Base-by-base conservation (phyloP, 1,140 invertebrate species). In the Solenopsis fugax region DNA sequence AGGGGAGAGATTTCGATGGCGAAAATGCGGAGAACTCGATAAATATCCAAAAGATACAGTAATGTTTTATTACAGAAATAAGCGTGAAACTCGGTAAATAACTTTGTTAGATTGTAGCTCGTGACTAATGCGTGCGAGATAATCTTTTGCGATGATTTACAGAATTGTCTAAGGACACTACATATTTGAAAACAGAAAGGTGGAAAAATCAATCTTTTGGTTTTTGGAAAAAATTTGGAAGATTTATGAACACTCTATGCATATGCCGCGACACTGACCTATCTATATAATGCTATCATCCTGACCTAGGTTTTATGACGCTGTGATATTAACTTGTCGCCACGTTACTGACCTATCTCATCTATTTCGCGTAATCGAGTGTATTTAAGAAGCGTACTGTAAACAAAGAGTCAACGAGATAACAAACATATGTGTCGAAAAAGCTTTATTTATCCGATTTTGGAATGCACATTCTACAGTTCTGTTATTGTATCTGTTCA, bases 371-470 rank as follows among this genome's bases (percentile, higher is more conserved):
- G n/a, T 50, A n/a, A 58, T 41, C 52, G 52, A 21, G 4, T 52
- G 34, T n/a, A 72, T 52, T 72, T 34, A 72, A 52, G 0, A 4
- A 24, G 4, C 58, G 12, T 29, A 29, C 37, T 41, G 9, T 29
- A 29, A 37, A 41, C n/a, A 24, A 18, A 13, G 7, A 13, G n/a
- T 16, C 18, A 16, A 69, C 34, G 16, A 45, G n/a, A 34, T 45
- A 45, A 48, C 18, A 18, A 24, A 54, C n/a, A 37, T 58, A 21
- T 65, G 24, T 37, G 18, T 62, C 50, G 12, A 50, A 73, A 73
- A 48, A 58, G 6, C 7, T 64, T 71, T 85, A 34, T 41, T 72
- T 75, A 75, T 80, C 85, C 29, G 29, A 62, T 87, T 90, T 91
- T 76, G 24, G 58, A 4, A 2, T 10, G 13, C 16, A 7, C 3